phyloP scores from a whole-genome alignment of 2,113 vertebrate genomes.

The Phycodurus eques region DNA sequence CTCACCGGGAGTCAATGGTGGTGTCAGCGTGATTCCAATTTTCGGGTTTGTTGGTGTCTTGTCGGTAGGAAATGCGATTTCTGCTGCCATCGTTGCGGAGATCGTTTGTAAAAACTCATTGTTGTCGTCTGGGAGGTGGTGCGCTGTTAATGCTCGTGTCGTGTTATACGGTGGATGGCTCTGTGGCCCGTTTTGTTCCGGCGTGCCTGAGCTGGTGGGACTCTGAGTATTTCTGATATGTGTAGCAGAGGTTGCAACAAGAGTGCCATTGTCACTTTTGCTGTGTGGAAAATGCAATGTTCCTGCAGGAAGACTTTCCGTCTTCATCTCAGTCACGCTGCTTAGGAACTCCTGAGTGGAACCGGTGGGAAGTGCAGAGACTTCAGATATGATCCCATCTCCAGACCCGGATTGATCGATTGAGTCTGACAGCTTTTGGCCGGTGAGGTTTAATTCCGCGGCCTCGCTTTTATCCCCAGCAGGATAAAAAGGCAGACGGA shows the following conservation, averaged over 20 bases:
- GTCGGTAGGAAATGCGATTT: slow-evolving; percentile 51
- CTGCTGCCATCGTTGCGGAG: slow-evolving; percentile 28
- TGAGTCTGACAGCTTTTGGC: slow-evolving; percentile 15
- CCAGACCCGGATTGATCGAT: slow-evolving; percentile 41
- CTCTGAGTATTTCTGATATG: slow-evolving; percentile 40
- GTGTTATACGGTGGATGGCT: slow-evolving; percentile 25
- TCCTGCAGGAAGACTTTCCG: slow-evolving; percentile 38
- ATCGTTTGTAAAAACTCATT: slow-evolving; percentile 13
- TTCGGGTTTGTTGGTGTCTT: slow-evolving; percentile 39
- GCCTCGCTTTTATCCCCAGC: not conserved
- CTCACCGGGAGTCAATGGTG: slow-evolving; percentile 17
- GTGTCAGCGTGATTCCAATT: slow-evolving; percentile 17
- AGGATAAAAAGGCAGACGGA: slow-evolving; percentile 13
- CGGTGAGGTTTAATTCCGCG: slow-evolving; percentile 12
- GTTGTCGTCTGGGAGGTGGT: slow-evolving; percentile 26
- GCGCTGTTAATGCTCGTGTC: slow-evolving; percentile 1
- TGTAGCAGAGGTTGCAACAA: slow-evolving; percentile 48
- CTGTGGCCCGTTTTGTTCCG: slow-evolving; percentile 39
- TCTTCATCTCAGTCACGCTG: slow-evolving; percentile 42
- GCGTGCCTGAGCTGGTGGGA: slow-evolving; percentile 32
- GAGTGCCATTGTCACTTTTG: slow-evolving; percentile 32
- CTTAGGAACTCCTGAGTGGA: slow-evolving; percentile 26
- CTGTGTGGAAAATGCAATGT: slow-evolving; percentile 53
- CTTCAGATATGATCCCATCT: slow-evolving; percentile 35
- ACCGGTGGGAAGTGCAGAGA: slow-evolving; percentile 33